phyloP scores from a whole-genome alignment of 2,797 vertebrate species.

The Tiaroga cobitis region DNA sequence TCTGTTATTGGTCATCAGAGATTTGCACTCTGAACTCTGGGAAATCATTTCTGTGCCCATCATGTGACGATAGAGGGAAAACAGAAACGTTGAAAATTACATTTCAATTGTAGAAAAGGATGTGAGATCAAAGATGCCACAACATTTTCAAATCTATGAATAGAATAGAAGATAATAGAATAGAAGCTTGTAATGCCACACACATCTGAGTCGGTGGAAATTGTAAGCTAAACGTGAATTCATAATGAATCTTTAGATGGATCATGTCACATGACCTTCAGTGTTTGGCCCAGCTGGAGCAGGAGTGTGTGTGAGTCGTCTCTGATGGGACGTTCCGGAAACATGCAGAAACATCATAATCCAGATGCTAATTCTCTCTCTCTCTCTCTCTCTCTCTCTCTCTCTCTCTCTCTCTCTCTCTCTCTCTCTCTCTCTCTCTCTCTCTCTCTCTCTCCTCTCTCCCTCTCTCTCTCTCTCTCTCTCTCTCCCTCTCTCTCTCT shows the following conservation, averaged over 20 bases:
- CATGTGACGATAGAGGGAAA: background rate
- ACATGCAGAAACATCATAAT: slow-evolving; percentile 15
- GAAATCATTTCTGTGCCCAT: background rate
- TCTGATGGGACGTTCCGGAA: background rate
- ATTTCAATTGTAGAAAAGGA: too few relatives aligned
- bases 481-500: background rate
- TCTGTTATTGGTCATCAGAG: background rate
- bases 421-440: slow-evolving; percentile 1
- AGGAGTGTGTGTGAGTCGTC: background rate
- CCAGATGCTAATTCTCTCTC: background rate
- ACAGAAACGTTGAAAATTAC: background rate
- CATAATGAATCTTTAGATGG: background rate
- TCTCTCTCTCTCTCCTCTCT: background rate
- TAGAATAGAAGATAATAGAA: background rate
- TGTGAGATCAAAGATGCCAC: background rate
- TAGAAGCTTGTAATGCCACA: background rate
- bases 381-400: background rate
- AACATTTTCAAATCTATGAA: background rate
- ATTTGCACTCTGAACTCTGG: background rate
- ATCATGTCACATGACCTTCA: background rate
- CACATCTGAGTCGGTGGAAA: background rate
- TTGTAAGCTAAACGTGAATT: background rate
- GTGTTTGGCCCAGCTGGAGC: background rate
- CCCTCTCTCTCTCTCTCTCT: slow-evolving; percentile 5
- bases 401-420: background rate